Evolutionary conservation across 2,888 invertebrate genomes (phyloP).

Genomic region (Schrankia costaestrigalis): DNA sequence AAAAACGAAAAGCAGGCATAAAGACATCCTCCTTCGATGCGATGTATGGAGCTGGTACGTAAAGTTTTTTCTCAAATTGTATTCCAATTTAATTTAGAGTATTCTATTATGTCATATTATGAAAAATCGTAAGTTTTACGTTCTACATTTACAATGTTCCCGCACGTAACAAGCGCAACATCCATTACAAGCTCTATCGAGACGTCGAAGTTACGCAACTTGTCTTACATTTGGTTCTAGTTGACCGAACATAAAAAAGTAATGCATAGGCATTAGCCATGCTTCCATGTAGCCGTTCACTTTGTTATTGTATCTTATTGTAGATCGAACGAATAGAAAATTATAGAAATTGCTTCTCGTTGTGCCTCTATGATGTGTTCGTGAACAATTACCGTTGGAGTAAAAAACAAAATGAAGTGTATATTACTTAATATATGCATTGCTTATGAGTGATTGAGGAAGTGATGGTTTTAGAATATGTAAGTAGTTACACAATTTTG

Average conservation of each 20-base stretch:
- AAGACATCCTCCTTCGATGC: too few species aligned
- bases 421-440: too few species aligned
- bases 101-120: conserved; percentile 38
- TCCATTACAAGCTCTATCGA: conserved; percentile 28
- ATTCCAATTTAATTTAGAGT: too few species aligned
- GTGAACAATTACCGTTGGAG: conserved; percentile 55
- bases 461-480: too few species aligned
- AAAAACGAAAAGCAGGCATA: too few species aligned
- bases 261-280: conserved; percentile 58
- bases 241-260: conserved; percentile 50
- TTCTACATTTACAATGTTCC: conserved; percentile 44
- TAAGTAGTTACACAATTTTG: too few species aligned
- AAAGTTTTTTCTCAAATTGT: too few species aligned
- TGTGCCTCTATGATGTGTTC: conserved; percentile 48
- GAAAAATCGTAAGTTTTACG: conserved; percentile 42
- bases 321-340: conserved; percentile 62
- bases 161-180: conserved; percentile 37
- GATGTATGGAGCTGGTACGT: too few species aligned
- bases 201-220: conserved; percentile 46
- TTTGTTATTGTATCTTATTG: conserved; percentile 58
- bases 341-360: conserved; percentile 67
- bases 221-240: conserved; percentile 36
- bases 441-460: conserved; percentile 38
- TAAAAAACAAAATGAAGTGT: conserved; percentile 22
- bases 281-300: conserved; percentile 53